Evolutionary conservation across 2,797 vertebrate species (phyloP).

Genomic region (Synaphobranchus kaupii): DNA sequence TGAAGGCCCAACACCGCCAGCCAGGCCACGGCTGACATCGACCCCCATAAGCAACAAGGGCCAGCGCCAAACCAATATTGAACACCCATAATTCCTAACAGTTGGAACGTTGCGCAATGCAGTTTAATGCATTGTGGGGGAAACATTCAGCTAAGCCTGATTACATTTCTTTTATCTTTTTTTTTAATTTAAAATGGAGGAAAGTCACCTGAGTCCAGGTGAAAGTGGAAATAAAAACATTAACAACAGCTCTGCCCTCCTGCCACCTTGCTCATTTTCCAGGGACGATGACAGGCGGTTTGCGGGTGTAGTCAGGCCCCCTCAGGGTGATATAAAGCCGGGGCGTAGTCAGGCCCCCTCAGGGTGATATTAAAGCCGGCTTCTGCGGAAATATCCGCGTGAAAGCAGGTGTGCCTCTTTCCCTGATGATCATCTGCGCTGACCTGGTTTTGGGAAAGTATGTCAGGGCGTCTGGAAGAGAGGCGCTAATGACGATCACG

Average conservation of each 20-base stretch:
- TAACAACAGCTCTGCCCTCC: background rate
- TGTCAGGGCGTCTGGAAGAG: slow-evolving; percentile 62
- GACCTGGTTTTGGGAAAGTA: slow-evolving; percentile 60
- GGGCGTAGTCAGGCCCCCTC: slow-evolving; percentile 18
- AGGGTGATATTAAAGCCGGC: background rate
- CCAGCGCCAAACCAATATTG: background rate
- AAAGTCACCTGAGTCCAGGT: background rate
- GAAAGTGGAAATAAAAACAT: background rate
- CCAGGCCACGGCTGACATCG: background rate
- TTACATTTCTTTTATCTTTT: background rate
- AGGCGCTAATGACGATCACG: slow-evolving; percentile 44
- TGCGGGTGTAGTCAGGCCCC: slow-evolving; percentile 18
- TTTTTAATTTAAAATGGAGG: background rate
- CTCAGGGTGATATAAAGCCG: background rate
- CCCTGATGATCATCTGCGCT: slow-evolving; percentile 24
- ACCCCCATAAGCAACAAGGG: background rate
- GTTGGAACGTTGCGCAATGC: background rate
- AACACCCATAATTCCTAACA: background rate
- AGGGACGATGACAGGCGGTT: background rate
- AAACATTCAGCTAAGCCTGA: background rate
- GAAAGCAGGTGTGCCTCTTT: slow-evolving; percentile 70
- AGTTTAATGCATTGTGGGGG: background rate
- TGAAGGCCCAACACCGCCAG: background rate
- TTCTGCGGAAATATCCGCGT: slow-evolving; percentile 8
- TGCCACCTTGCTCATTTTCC: slow-evolving; percentile 20